Evolutionary conservation across 2,113 vertebrate genomes (phyloP), one percentile per base, ranked within the genome.

Genomic region (Chlamydotis undulata): DNA sequence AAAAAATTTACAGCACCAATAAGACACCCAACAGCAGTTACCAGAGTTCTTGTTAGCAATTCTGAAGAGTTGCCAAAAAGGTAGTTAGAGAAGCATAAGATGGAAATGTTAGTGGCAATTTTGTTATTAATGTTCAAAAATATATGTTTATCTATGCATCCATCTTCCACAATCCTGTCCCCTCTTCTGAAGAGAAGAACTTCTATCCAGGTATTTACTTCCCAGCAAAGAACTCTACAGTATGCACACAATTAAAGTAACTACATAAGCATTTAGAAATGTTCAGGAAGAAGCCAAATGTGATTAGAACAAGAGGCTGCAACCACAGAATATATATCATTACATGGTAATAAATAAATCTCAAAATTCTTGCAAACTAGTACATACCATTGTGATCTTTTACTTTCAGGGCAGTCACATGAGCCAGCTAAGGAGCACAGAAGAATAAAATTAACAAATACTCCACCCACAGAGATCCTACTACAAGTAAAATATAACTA

Each of bases 301-400:
- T n/a, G 43, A 75, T 41, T 43, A 52, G 43, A 90, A 76, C 7
- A 87, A 83, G 70, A 52, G 39, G 28, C 18, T 70, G 57, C 49
- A 78, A 50, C 26, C 43, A 85, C 19, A 52, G n/a, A 37, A 41
- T 41, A 39, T 21, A 2, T 24, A 22, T 6, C 24, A 55, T 71
- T 43, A 57, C 21, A 61, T 8, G 41, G 31, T 7, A 78, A 80
- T 14, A 49, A 57, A 63, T 18, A 69, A 52, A 29, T 22, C 35
- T 82, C 43, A 93, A 73, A 13, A 71, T 14, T 88, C 64, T 43
- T 60, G 50, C 50, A 67, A 81, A 77, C 35, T 60, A 35, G 21
- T 87, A 98, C 98, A 12, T 99, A 99, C 99, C 99, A 98, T 98
- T 98, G 87, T 98, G 95, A 94, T 99, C 98, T 79, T 98, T 97